phyloP scores from a whole-genome alignment of 2,888 invertebrate species.

The Epirrhoe alternata region DNA sequence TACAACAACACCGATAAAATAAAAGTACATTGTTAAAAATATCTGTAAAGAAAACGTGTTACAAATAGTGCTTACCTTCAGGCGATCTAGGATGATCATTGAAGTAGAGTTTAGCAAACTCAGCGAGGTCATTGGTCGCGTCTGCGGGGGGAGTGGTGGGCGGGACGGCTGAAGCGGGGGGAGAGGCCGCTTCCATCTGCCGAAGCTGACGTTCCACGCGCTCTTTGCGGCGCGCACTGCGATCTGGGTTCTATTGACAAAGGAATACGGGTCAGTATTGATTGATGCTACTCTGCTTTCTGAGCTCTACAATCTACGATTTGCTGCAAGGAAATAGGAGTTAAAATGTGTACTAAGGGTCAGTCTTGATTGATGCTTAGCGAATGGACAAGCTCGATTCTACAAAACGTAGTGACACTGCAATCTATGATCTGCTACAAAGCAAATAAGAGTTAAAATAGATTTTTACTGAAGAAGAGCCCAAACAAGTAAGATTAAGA shows the following conservation, averaged over 20 bases:
- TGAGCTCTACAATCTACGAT: not conserved
- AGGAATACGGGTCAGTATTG: constrained; percentile 7
- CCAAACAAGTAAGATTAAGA: no score
- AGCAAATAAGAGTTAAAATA: no score
- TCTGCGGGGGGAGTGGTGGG: constrained; percentile 84
- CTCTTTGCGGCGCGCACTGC: constrained; percentile 92
- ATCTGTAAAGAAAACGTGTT: no score
- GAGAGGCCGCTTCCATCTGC: constrained; percentile 87
- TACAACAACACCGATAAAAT: no score
- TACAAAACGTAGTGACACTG: no score
- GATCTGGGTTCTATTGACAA: constrained; percentile 80
- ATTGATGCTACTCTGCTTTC: not conserved
- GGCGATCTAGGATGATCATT: constrained; percentile 94
- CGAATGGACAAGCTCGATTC: no score
- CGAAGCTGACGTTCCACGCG: constrained; percentile 94
- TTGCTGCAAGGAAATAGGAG: no score
- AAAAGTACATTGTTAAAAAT: no score
- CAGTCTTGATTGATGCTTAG: no score
- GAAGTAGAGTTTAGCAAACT: constrained; percentile 97
- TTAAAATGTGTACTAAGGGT: no score
- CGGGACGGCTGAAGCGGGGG: constrained; percentile 56
- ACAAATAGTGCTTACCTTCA: constrained; percentile 91
- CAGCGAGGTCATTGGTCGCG: constrained; percentile 91
- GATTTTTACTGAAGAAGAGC: no score
- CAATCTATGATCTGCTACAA: no score